Base-by-base conservation (phyloP, 1,140 invertebrate species). In the Heterodera schachtii region DNA sequence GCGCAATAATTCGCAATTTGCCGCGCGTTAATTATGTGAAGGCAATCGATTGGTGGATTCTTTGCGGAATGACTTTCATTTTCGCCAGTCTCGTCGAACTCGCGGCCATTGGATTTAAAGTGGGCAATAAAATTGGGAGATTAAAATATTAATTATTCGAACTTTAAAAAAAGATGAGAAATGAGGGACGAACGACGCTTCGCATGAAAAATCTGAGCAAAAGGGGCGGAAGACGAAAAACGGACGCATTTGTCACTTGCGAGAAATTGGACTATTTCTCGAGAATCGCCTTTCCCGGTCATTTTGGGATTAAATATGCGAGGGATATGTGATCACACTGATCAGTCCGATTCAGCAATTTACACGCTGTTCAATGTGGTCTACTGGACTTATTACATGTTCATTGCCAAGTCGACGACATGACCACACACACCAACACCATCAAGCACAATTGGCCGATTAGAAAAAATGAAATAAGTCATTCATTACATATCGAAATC, bases 21-120 rank as follows among this genome's bases (percentile, higher is more conserved):
- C 88, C 88, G 60, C 64, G 88, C 76, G 89, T 90, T 16, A 88
- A 82, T 70, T 85, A 88, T 47, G 46, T 88, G 7, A 88, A 86
- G 31, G 84, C 71, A n/a, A 84, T 83, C 67, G 83, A 85, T 67
- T 87, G 60, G 81, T 82, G 83, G 60, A 66, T 86, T 21, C 21
- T 84, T 46, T 60, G 69, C 66, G 88, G 87, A 73, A 88, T 88
- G 81, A 64, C 74, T 52, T 88, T 88, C 75, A 88, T 88, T 73
- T 88, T 88, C 67, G 87, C 88, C 8, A 84, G 85, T 44, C 69
- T 88, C 41, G 80, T 89, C 46, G 88, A 88, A 80, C 75, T 88
- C 41, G 87, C 87, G 19, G 80, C 75, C n/a, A 80, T 88, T 75
- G 87, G 87, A 41, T 88, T 82, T 64, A 81, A 82, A 73, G 82